phyloP scores from a whole-genome alignment of 2,888 invertebrate genomes.

The Cataglyphis altisquamis region DNA sequence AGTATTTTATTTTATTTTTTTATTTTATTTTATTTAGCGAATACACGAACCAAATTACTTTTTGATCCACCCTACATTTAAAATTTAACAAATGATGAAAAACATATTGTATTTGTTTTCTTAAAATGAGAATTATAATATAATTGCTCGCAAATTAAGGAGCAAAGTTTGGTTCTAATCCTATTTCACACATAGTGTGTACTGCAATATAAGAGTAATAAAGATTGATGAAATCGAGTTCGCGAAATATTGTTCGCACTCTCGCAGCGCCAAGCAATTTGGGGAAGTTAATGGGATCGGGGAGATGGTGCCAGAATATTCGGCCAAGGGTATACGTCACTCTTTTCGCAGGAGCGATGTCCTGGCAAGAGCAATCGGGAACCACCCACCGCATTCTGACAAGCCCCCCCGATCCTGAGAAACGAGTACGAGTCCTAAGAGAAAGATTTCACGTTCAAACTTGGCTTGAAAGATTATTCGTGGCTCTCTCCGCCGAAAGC shows the following conservation, averaged over 20 bases:
- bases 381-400: slow-evolving; percentile 46
- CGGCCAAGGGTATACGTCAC: slow-evolving; percentile 43
- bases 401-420: slow-evolving; percentile 61
- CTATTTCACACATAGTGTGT: background rate
- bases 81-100: background rate
- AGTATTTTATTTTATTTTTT: too few species aligned
- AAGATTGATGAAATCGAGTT: slow-evolving; percentile 32
- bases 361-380: slow-evolving; percentile 65
- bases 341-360: slow-evolving; percentile 44
- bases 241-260: slow-evolving; percentile 33
- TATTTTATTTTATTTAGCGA: too few species aligned
- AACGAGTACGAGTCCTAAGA: slow-evolving; percentile 44
- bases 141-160: background rate
- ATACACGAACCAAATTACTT: too few species aligned
- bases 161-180: background rate
- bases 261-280: slow-evolving; percentile 44
- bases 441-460: slow-evolving; percentile 37
- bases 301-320: slow-evolving; percentile 55
- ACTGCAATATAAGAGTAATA: slow-evolving; percentile 33
- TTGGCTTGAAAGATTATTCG: slow-evolving; percentile 44
- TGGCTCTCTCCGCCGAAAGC: slow-evolving; percentile 18
- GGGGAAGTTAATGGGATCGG: slow-evolving; percentile 45
- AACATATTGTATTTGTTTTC: background rate
- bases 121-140: background rate
- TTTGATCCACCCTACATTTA: background rate